These are phyloP conservation scores for Adelosebastes latens DNA, from an alignment of 2,797 vertebrate species.

Conservation along the genomic window DNA sequence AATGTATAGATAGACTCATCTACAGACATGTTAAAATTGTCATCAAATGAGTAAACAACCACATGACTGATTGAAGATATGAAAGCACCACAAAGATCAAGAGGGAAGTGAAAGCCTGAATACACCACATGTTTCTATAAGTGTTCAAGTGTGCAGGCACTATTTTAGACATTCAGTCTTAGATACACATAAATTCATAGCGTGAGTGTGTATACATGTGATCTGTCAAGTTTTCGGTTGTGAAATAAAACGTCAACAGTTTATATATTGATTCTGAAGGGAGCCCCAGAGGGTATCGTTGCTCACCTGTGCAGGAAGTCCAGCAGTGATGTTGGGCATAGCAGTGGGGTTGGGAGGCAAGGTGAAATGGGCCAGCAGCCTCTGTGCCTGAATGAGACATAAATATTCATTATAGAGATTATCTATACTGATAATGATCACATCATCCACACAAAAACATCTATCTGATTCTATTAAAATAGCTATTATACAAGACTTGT, in stretches of 20 bases:
- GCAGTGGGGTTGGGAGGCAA: constrained; percentile 71
- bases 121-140: constrained; percentile 36
- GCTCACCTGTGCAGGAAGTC: constrained; percentile 83
- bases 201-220: background rate
- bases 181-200: background rate
- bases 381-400: constrained; percentile 47
- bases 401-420: background rate
- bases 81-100: constrained; percentile 35
- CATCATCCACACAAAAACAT: background rate
- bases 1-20: background rate
- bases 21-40: background rate
- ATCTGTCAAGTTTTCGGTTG: background rate
- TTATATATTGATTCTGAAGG: background rate
- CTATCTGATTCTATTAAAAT: background rate
- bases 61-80: constrained; percentile 44
- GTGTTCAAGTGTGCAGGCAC: constrained; percentile 4
- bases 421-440: background rate
- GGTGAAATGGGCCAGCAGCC: constrained; percentile 78
- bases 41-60: constrained; percentile 12
- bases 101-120: constrained; percentile 64
- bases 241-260: background rate
- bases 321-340: constrained; percentile 87
- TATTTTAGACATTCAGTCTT: constrained; percentile 7
- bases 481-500: background rate
- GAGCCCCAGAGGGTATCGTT: background rate